Evolutionary conservation across 1,140 invertebrate genomes (phyloP), one percentile per base, ranked within the genome.

Genomic region (Drosophila pandora): DNA sequence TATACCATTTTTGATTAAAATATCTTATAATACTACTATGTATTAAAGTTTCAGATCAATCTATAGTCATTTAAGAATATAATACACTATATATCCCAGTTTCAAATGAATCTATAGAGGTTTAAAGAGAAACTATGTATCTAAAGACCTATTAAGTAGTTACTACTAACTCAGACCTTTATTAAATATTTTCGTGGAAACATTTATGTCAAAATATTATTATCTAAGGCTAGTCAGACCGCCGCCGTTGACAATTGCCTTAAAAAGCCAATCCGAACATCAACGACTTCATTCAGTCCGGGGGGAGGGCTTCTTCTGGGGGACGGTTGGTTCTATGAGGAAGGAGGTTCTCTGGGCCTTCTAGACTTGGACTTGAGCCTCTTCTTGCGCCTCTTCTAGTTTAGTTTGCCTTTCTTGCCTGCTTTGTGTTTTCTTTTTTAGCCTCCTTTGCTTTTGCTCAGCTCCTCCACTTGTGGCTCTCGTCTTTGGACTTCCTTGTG

Each of bases 261-360:
- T 63, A 45, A 53, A 76, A 78, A 78, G 64, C 77, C 77, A 81
- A 85, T 87, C 64, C 81, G 62, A 75, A 78, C 81, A 76, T 84
- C 81, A 85, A 85, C 82, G 81, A 85, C 81, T 85, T 79, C 72
- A 87, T 85, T 65, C 63, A 84, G 67, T 63, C 57, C 34, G 49
- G 55, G 49, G 43, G 64, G 13, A 2, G 47, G 37, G 10, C 9
- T 67, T n/a, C 28, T 32, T 50, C 30, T 12, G 48, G 48, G 59
- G 49, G 30, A n/a, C n/a, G n/a, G n/a, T n/a, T n/a, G n/a, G n/a
- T n/a, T n/a, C n/a, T n/a, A n/a, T n/a, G n/a, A n/a, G n/a, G n/a
- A n/a, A 30, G 32, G 39, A 28, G 34, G 10, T 17, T 21, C 13
- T 3, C 17, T 17, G 17, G 17, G 17, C 17, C 17, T 17, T 17